Evolutionary conservation across 2,797 vertebrate species (phyloP).

Genomic region (Acridotheres tristis): DNA sequence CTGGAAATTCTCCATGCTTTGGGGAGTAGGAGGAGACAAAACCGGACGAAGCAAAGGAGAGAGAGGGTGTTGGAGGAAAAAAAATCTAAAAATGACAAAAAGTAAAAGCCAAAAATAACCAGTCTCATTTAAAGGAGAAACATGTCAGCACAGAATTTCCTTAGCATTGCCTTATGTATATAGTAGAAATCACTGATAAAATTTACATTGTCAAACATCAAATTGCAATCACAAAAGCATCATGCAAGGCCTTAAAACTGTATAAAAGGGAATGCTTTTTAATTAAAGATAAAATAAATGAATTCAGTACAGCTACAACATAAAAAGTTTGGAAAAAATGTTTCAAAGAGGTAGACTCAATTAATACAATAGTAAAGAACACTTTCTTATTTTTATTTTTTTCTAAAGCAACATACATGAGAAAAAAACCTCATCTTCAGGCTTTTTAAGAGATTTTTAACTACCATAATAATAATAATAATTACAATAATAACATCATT

Average conservation of each 20-base stretch:
- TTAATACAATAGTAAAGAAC: neutral
- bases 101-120: conserved; percentile 35
- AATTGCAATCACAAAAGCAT: neutral
- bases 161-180: neutral
- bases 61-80: neutral
- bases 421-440: neutral
- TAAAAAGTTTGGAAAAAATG: neutral
- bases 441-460: neutral
- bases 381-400: neutral
- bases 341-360: neutral
- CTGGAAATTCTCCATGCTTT: conserved; percentile 28
- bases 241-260: neutral
- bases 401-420: neutral
- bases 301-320: neutral
- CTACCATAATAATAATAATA: neutral
- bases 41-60: conserved; percentile 1
- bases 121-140: conserved; percentile 33
- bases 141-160: neutral
- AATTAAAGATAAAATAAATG: neutral
- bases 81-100: neutral
- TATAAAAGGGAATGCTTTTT: neutral
- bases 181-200: neutral
- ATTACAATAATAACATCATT: neutral
- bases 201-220: neutral
- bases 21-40: neutral